Percentiles rank a stretch among this genome's conserved stretches.
These are phyloP conservation scores for Canis aureus DNA, from an alignment of 2,113 vertebrate genomes.

Conservation along the genomic window DNA sequence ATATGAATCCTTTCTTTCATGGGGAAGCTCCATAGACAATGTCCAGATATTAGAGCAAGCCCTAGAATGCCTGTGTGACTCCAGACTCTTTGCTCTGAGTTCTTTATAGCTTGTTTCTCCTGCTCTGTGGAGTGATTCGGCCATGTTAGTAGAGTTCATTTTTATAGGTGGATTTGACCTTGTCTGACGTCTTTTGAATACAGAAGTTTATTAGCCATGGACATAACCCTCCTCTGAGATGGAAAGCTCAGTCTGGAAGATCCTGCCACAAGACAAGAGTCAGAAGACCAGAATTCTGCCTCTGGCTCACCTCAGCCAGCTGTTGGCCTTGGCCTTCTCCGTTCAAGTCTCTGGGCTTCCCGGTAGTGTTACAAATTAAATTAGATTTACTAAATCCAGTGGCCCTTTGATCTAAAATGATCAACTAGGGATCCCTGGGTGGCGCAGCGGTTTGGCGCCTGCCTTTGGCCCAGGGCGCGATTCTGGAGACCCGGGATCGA, in stretches of 20 bases:
- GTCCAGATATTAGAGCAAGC: background rate
- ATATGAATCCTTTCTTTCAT: background rate
- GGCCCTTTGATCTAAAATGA: background rate
- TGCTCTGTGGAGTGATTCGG: background rate
- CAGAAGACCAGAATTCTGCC: background rate
- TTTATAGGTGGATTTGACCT: background rate
- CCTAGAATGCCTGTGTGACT: background rate
- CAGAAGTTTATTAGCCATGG: background rate
- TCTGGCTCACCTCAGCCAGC: background rate
- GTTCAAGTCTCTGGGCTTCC: background rate
- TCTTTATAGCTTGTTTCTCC: background rate
- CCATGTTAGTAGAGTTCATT: background rate
- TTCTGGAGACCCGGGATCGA: too few species aligned
- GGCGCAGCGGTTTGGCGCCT: too few species aligned
- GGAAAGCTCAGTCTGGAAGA: background rate
- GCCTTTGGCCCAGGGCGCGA: too few species aligned
- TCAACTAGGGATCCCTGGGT: background rate
- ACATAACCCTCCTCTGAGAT: background rate
- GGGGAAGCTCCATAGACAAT: fast-evolving
- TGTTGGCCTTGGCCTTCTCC: background rate
- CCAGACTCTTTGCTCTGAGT: background rate
- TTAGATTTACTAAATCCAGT: background rate
- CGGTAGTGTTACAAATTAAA: background rate
- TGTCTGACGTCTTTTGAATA: background rate
- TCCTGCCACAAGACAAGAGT: background rate